Percentiles rank a stretch among this genome's conserved stretches.
phyloP scores from a whole-genome alignment of 2,888 invertebrate species.

The Ormyrus pomaceus region DNA sequence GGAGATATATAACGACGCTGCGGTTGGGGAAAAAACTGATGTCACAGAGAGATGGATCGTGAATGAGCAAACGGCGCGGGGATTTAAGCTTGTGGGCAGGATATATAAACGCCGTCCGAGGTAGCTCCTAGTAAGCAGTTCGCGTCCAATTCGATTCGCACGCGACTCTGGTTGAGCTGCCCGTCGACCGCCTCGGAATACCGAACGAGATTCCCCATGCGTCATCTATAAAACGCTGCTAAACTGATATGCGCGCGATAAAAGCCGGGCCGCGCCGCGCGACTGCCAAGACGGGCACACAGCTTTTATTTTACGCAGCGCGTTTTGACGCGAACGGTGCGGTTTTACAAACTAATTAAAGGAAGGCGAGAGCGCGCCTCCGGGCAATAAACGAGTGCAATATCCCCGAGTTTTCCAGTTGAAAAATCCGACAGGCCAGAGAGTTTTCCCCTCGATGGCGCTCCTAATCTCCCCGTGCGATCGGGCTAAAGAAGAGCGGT shows the following conservation, averaged over 20 bases:
- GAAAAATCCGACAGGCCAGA: constrained; percentile 11
- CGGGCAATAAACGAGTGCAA: background rate
- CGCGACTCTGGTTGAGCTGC: constrained; percentile 22
- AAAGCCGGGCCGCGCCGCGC: constrained; percentile 16
- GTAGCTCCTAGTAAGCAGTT: constrained; percentile 56
- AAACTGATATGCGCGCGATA: constrained; percentile 50
- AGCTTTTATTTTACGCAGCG: background rate
- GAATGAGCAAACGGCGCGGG: background rate
- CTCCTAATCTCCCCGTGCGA: constrained; percentile 12
- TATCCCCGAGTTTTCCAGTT: constrained; percentile 3
- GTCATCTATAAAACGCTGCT: constrained; percentile 54
- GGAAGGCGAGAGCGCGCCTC: background rate
- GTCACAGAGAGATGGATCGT: background rate
- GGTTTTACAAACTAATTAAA: background rate
- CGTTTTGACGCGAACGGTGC: background rate
- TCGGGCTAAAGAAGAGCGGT: background rate
- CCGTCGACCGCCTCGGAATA: constrained; percentile 63
- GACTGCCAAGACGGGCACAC: background rate
- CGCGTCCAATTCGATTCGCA: constrained; percentile 67
- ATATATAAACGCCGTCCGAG: constrained; percentile 14
- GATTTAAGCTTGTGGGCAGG: constrained; percentile 6
- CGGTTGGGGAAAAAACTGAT: background rate
- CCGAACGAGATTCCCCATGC: constrained; percentile 65
- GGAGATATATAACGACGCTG: too few species aligned
- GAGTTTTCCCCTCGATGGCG: background rate